A percentile compares a stretch with the other conserved stretches of the same genome.
Evolutionary conservation across 2,888 invertebrate genomes (phyloP).

Genomic region (Drosophila borealis): DNA sequence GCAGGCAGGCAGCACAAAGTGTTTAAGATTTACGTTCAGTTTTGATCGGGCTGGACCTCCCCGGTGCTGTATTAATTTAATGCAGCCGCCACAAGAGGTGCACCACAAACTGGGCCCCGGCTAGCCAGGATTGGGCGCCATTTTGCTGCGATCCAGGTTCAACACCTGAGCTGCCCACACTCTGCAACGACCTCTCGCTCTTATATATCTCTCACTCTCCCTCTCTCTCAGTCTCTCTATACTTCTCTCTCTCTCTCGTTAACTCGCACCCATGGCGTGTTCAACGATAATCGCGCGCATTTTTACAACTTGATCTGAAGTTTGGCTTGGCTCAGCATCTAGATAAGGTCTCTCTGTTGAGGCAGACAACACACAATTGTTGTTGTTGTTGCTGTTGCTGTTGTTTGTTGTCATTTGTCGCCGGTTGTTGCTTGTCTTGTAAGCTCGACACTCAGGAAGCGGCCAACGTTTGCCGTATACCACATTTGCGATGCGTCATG

Average conservation of each 20-base stretch:
- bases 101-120: constrained; percentile 7
- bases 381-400: constrained; percentile 22
- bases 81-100: constrained; percentile 42
- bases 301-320: constrained; percentile 75
- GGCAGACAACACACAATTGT: constrained; percentile 43
- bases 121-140: constrained; percentile 35
- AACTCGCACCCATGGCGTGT: constrained; percentile 55
- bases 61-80: constrained; percentile 82
- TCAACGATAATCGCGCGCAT: constrained; percentile 61
- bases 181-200: background rate
- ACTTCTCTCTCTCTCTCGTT: background rate
- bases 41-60: constrained; percentile 83
- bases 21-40: constrained; percentile 82
- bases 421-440: constrained; percentile 51
- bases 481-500: constrained; percentile 63
- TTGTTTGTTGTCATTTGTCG: constrained; percentile 58
- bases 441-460: constrained; percentile 46
- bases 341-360: constrained; percentile 57
- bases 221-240: background rate
- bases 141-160: constrained; percentile 40
- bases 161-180: constrained; percentile 47
- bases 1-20: constrained; percentile 50
- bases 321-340: constrained; percentile 53
- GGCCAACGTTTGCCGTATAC: constrained; percentile 17
- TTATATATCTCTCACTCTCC: background rate